These are phyloP conservation scores for Tromatobia lineatoria DNA, from an alignment of 2,888 invertebrate species.

Conservation along the genomic window DNA sequence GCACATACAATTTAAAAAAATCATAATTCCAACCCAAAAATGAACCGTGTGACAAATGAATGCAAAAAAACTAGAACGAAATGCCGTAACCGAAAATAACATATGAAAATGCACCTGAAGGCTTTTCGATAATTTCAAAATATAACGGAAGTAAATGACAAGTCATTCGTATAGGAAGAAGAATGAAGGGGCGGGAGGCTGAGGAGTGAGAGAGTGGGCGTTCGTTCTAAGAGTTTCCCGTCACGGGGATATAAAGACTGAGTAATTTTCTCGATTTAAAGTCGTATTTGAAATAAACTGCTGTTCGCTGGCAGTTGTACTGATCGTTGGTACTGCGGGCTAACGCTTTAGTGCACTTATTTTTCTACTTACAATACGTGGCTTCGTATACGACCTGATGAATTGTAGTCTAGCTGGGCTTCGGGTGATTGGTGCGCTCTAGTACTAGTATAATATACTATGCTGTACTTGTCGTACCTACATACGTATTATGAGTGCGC, in stretches of 20 bases:
- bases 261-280: slow-evolving; percentile 48
- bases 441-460: slow-evolving; percentile 14
- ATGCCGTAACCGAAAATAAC: not conserved
- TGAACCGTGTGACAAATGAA: too few species aligned
- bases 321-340: not conserved
- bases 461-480: slow-evolving; percentile 21
- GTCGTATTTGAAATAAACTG: slow-evolving; percentile 35
- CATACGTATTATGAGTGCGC: slow-evolving; percentile 38
- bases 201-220: not conserved
- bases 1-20: too few species aligned
- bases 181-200: not conserved
- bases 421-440: slow-evolving; percentile 38
- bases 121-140: slow-evolving; percentile 4
- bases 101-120: not conserved
- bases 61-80: not conserved
- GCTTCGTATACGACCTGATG: slow-evolving; percentile 26
- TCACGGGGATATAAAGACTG: slow-evolving; percentile 25
- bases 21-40: too few species aligned
- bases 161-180: not conserved
- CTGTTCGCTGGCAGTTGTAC: slow-evolving; percentile 7
- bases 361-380: slow-evolving; percentile 22
- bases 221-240: slow-evolving; percentile 11
- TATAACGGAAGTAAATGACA: not conserved
- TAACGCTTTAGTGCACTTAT: slow-evolving; percentile 11
- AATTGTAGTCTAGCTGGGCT: slow-evolving; percentile 40